Evolutionary conservation across 2,113 vertebrate species (phyloP), one percentile per base, ranked within the genome.

Genomic region (Carettochelys insculpta): DNA sequence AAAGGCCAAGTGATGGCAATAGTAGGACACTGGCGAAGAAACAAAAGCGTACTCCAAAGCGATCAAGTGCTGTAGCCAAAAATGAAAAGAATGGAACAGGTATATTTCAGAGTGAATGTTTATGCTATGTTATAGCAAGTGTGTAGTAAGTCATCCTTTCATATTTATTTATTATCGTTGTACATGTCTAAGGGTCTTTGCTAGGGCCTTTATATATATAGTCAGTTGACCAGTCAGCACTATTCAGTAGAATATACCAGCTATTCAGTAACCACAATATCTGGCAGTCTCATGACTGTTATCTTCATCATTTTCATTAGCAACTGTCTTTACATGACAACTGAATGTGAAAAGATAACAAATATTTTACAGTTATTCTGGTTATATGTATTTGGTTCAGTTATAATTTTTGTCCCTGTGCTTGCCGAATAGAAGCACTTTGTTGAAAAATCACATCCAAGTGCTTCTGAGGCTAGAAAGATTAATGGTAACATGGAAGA

Each of bases 71-170:
- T 47, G 93, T 97, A 41, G 96, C 97, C 95, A 99, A 99, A 98
- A 98, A 93, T 90, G 99, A 99, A 83, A 99, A 99, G 97, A 99
- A 99, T 84, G 99, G 99, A 93, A 97, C 98, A 98, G 99, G 99
- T 99, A 89, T 20, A 53, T 96, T 78, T n/a, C 22, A 89, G 47
- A 76, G 50, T 41, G 29, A 6, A 52, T 53, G 14, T 58, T 48
- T 80, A 1, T 88, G 68, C 86, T 92, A 14, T 9, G 51, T 38
- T 80, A 3, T 13, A 24, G 54, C 43, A 82, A 1, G 0, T 1
- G 1, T 71, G 0, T 10, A 8, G 54, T 8, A 25, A 19, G 53
- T 4, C 1, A 0, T 53, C 77, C 41, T 29, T 77, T 41, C 83
- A 45, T n/a, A n/a, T n/a, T 4, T 48, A 7, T 5, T 58, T 25